Conservation (phyloP, 37 sponge, comb jelly and placozoan genomes). For the Halichondria panicea region DNA sequence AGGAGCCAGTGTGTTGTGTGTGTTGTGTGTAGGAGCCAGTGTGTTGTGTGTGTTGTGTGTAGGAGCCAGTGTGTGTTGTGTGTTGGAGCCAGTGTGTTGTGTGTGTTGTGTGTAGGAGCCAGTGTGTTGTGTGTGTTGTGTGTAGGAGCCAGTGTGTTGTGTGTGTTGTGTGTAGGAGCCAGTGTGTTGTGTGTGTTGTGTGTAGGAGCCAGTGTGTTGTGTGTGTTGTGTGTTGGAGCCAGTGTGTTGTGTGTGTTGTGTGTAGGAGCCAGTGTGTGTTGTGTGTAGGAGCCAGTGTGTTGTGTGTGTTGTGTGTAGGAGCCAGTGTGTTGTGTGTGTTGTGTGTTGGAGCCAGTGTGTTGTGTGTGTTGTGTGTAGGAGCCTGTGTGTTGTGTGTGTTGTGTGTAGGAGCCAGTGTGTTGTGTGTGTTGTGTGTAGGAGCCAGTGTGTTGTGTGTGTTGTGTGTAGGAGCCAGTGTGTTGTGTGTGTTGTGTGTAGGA, state of each 20-base stretch:
- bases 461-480: neutral
- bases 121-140: neutral
- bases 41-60: constrained; percentile 3
- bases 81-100: constrained; percentile 11
- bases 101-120: neutral
- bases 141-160: constrained; percentile 13
- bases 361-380: constrained; percentile 7
- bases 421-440: constrained; percentile 7
- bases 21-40: constrained; percentile 11
- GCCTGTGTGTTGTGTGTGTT: neutral
- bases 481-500: constrained; percentile 7
- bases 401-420: neutral
- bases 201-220: constrained; percentile 13
- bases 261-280: constrained; percentile 12
- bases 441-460: neutral
- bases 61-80: neutral
- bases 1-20: neutral
- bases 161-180: neutral
- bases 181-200: neutral
- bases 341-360: neutral
- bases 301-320: constrained; percentile 1
- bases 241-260: neutral
- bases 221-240: constrained; percentile 1
- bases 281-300: neutral
- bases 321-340: neutral